Evolutionary conservation across 2,888 invertebrate genomes (phyloP), one percentile per base, ranked within the genome.

Genomic region (Panzeria rudis): DNA sequence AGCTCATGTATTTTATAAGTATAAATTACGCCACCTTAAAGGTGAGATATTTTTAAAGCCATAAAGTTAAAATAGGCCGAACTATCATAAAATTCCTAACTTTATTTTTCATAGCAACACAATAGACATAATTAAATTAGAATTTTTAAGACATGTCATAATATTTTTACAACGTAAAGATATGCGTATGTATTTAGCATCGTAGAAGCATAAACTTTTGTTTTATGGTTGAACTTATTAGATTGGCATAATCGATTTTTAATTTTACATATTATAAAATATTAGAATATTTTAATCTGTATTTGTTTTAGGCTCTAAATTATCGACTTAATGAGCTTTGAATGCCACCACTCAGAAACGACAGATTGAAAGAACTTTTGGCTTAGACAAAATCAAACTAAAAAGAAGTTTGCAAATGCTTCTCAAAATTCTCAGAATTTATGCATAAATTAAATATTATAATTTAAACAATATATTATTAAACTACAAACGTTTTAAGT

Each of bases 191-290:
- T 56, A n/a, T 56, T 25, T n/a, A 29, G 7, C 23, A 25, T 25
- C 23, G 52, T 25, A 23, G 13, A 52, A 52, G 0, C 23, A 13
- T 23, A 29, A 56, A 6, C 8, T 9, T 25, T 56, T 56, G 9
- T n/a, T 29, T 29, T 56, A 56, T 29, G n/a, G 20, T 8, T 56
- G 29, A 56, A 29, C 56, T 56, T 2, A 29, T 56, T 29, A 8
- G 9, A 29, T 56, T 56, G 29, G 56, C 56, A 25, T 56, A 56
- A 56, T 29, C n/a, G 29, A 3, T 56, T 32, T 56, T 15, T 56
- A 56, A 56, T 56, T 29, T 9, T 32, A 29, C 3, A 56, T 38
- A 11, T 38, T 11, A 2, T 7, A n/a, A 56, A 25, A 29, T 13
- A 29, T 32, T 1, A 1, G 4, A 52, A 56, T 23, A 56, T 29